These are phyloP conservation scores for Tupaia tana DNA, from an alignment of 2,113 vertebrate species.

Conservation along the genomic window DNA sequence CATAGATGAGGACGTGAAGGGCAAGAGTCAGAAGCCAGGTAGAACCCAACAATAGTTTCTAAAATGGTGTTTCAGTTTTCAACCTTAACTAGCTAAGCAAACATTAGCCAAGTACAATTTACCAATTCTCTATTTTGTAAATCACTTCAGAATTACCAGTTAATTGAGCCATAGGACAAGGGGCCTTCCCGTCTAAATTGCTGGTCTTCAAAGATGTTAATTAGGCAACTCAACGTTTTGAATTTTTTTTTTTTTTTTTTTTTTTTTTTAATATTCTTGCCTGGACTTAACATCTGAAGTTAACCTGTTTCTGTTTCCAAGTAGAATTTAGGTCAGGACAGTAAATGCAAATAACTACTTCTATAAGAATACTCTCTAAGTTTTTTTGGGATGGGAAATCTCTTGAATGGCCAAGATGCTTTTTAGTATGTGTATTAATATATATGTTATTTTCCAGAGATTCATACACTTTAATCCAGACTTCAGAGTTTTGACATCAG, in stretches of 20 bases:
- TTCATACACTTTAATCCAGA: not conserved
- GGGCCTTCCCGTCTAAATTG: not conserved
- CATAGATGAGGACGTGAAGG: not conserved
- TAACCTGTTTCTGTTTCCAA: not conserved
- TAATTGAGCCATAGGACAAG: not conserved
- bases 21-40: not conserved
- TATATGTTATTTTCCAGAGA: not conserved
- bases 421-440: not conserved
- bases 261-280: not conserved
- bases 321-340: not conserved
- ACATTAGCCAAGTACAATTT: not conserved
- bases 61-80: not conserved
- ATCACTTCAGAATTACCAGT: slow-evolving; percentile 30
- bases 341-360: slow-evolving; percentile 41
- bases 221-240: not conserved
- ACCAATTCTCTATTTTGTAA: not conserved
- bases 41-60: not conserved
- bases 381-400: slow-evolving; percentile 23
- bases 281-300: not conserved
- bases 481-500: slow-evolving; percentile 40
- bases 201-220: slow-evolving; percentile 4
- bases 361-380: not conserved
- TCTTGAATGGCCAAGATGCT: not conserved
- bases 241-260: not conserved
- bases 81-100: not conserved